These are phyloP conservation scores for Diploptera punctata DNA, from an alignment of 2,888 invertebrate species.

Conservation along the genomic window DNA sequence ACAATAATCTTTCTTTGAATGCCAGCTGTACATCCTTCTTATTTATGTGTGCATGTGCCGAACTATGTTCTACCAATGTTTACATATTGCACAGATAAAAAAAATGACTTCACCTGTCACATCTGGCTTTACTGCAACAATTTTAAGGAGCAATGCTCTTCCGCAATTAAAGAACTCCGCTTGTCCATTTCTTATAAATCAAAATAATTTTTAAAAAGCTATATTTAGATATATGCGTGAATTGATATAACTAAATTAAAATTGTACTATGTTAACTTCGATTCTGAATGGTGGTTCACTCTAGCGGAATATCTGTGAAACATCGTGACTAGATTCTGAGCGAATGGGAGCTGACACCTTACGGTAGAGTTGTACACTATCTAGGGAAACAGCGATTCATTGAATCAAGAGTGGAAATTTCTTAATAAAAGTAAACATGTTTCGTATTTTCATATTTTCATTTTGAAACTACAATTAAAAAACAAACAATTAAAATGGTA, in stretches of 20 bases:
- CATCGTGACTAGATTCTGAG: background rate
- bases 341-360: background rate
- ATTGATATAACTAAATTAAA: no score
- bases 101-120: background rate
- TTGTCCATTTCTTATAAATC: no score
- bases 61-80: background rate
- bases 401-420: no score
- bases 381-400: no score
- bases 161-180: no score
- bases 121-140: background rate
- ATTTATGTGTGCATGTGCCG: background rate
- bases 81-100: background rate
- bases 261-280: no score
- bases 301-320: background rate
- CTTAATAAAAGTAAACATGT: no score
- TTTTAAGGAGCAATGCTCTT: slow-evolving; percentile 17
- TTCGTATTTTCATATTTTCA: no score
- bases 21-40: background rate
- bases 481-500: no score
- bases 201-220: no score
- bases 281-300: background rate
- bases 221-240: no score
- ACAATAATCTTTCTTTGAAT: background rate
- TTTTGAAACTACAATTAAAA: no score
- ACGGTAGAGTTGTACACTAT: background rate